Evolutionary conservation across 2,113 vertebrate species (phyloP), one percentile per base, ranked within the genome.

Genomic region (Camelus bactrianus): DNA sequence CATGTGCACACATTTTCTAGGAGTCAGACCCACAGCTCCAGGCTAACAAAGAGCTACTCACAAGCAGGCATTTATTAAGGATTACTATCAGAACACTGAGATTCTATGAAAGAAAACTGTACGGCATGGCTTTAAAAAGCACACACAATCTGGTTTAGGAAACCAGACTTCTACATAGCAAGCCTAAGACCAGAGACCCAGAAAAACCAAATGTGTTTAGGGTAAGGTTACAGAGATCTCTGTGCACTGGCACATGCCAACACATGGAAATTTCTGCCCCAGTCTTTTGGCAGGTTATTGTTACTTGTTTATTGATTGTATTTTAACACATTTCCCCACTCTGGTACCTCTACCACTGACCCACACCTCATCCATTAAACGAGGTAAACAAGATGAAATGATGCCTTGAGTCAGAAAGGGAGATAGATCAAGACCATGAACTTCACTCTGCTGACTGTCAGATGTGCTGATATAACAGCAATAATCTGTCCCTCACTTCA

Each of bases 41-140:
- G 38, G 56, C 62, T 83, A 79, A 93, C 65, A 95, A 95, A 86
- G 89, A 94, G 72, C 81, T 80, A 35, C 67, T 92, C 67, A 54
- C 16, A 91, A 60, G 30, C 69, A 93, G 56, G 38, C 52, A n/a
- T 58, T 72, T 83, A 50, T 84, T 76, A 92, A 83, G 90, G 58
- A 65, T 50, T 19, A 65, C 52, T 54, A 48, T 22, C 28, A 72
- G 87, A 52, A 88, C 60, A 26, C 0, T 73, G 65, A 93, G 60
- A 88, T 80, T 92, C 80, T 76, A 38, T 30, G 54, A 58, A 60
- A 64, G 70, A 79, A 35, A 60, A 82, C 17, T 46, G 5, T 6
- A 52, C 92, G 64, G 75, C 24, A n/a, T 28, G 15, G 28, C 90
- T 62, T 69, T 60, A 54, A 86, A 82, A 80, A 88, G 52, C 46